Base-by-base conservation (phyloP, 2,888 invertebrate genomes). In the Fragum fragum region DNA sequence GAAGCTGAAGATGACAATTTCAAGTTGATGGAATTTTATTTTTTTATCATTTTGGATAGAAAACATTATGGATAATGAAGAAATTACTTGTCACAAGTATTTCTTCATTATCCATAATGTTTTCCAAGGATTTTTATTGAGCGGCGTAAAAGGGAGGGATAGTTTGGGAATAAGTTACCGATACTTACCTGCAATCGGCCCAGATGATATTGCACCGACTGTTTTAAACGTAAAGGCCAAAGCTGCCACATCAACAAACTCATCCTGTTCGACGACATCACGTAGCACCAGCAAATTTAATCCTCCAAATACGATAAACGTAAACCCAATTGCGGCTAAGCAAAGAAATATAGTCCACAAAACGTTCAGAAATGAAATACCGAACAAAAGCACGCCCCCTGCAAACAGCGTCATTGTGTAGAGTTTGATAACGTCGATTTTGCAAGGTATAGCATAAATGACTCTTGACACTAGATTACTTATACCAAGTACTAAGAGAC, bases 221-320 rank as follows among this genome's bases (percentile, higher is more conserved):
- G 42, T 66, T 66, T 66, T 66, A 39, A 66, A 66, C 42, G 26
- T 7, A 42, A 66, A 66, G 23, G 26, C 26, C 6, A 66, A 21
- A 9, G 66, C 66, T 36, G 42, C 66, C 14, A 66, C 42, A 26
- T 66, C 66, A 3, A 66, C 47, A 26, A 66, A 66, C 66, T 66
- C 66, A 11, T 66, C 66, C 16, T 32, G 23, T 21, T 66, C 42
- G 3, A 36, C 66, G 0, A 36, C 36, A 14, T 66, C 42, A 14
- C 66, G 66, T 21, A 66, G 9, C 32, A 66, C 66, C 21, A 66
- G 42, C 66, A 66, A n/a, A 32, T 66, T 66, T 21, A 66, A 16
- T 2, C 66, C 66, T 21, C 66, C 66, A 42, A 21, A 66, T 23
- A 66, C 42, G n/a, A 42, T 66, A 39, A 66, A 66, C 42, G 66